Evolutionary conservation across 2,113 vertebrate genomes (phyloP).

Genomic region (Otis tarda): DNA sequence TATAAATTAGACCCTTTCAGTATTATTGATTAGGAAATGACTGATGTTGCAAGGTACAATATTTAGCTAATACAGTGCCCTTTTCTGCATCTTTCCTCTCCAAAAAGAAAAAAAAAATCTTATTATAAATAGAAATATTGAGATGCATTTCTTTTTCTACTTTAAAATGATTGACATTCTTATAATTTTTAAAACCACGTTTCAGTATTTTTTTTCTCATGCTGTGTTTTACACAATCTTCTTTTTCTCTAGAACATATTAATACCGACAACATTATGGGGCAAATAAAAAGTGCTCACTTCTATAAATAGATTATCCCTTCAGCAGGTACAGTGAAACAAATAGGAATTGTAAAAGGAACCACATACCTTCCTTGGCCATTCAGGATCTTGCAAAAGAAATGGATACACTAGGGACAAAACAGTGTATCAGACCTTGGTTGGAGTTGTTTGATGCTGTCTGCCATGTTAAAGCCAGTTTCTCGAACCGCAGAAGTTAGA

Average conservation of each 20-base stretch:
- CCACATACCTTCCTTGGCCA: neutral
- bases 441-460: neutral
- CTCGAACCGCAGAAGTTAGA: neutral
- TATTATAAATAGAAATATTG: conserved; percentile 73
- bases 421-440: neutral
- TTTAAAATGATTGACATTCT: conserved; percentile 61
- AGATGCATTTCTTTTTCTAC: conserved; percentile 49
- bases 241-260: conserved; percentile 20
- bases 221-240: conserved; percentile 49
- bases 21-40: conserved; percentile 81
- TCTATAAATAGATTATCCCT: neutral
- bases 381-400: neutral
- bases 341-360: neutral
- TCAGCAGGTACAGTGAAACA: neutral
- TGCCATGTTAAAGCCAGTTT: neutral
- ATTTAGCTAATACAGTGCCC: conserved; percentile 79
- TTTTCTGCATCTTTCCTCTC: conserved; percentile 75
- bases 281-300: neutral
- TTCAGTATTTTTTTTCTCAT: conserved; percentile 31
- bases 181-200: conserved; percentile 49
- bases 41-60: conserved; percentile 81
- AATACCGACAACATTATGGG: neutral
- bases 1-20: conserved; percentile 83
- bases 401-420: neutral
- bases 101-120: conserved; percentile 15